Percentiles rank a stretch among this genome's conserved stretches.
Conservation (phyloP, 2,888 invertebrate species). For the Napeogenes inachia region DNA sequence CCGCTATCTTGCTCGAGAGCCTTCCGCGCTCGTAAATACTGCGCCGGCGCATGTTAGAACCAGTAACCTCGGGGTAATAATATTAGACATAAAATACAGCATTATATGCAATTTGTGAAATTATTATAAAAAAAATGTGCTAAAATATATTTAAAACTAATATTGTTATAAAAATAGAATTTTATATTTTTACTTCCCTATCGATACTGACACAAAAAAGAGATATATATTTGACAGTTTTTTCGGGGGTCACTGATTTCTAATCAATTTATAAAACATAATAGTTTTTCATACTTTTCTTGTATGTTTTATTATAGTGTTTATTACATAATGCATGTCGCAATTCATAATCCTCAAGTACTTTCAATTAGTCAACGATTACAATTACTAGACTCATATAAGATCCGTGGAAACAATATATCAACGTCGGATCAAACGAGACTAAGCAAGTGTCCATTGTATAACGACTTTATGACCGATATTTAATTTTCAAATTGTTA, state of each 20-base stretch:
- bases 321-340: not conserved
- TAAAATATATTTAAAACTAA: too few relatives aligned
- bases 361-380: constrained; percentile 11
- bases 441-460: not conserved
- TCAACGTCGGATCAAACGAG: constrained; percentile 15
- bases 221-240: too few relatives aligned
- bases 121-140: too few relatives aligned
- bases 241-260: too few relatives aligned
- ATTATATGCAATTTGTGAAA: too few relatives aligned
- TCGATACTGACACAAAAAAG: too few relatives aligned
- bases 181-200: too few relatives aligned
- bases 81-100: too few relatives aligned
- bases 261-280: too few relatives aligned
- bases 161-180: too few relatives aligned
- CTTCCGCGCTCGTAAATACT: constrained; percentile 16
- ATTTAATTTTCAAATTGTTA: not conserved
- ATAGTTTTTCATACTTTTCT: too few relatives aligned
- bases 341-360: constrained; percentile 9
- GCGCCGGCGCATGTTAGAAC: not conserved
- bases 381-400: constrained; percentile 12
- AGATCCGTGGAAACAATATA: constrained; percentile 10
- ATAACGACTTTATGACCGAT: not conserved
- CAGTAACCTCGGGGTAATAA: not conserved
- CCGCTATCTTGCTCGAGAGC: constrained; percentile 7
- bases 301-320: too few relatives aligned